phyloP scores from a whole-genome alignment of 2,113 vertebrate species.

The Nannobrachium achirus region DNA sequence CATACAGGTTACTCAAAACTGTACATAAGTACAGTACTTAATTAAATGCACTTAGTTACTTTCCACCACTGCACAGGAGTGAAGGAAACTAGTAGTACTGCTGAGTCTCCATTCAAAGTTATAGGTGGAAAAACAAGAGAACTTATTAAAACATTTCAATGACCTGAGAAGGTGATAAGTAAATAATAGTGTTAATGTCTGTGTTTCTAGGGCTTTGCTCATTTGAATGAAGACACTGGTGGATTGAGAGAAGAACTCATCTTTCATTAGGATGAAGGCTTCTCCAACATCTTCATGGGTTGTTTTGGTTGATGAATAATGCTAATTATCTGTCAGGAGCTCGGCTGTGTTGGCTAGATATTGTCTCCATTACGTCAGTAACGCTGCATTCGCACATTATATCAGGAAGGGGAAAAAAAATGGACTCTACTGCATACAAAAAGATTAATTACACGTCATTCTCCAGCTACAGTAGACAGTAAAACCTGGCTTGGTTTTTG shows the following conservation, averaged over 20 bases:
- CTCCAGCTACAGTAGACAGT: not conserved
- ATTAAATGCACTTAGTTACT: no score
- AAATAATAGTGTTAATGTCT: not conserved
- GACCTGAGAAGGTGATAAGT: not conserved
- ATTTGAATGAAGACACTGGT: not conserved
- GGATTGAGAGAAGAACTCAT: constrained; percentile 8
- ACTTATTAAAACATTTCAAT: not conserved
- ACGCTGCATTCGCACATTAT: not conserved
- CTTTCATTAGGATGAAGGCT: constrained; percentile 26
- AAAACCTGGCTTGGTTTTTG: not conserved
- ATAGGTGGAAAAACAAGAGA: not conserved
- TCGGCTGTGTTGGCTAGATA: constrained; percentile 15
- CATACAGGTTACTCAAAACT: no score
- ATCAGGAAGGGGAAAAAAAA: not conserved
- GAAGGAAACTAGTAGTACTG: not conserved
- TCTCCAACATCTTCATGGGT: constrained; percentile 25
- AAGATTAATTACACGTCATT: constrained; percentile 6
- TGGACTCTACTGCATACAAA: not conserved
- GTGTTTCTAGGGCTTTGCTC: not conserved
- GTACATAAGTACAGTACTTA: no score
- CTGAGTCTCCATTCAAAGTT: not conserved
- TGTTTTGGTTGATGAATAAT: constrained; percentile 38
- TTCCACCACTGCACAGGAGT: no score
- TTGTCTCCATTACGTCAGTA: constrained; percentile 35
- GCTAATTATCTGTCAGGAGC: constrained; percentile 42